Conservation (phyloP, 2,797 vertebrate genomes). For the Pipistrellus pygmaeus region DNA sequence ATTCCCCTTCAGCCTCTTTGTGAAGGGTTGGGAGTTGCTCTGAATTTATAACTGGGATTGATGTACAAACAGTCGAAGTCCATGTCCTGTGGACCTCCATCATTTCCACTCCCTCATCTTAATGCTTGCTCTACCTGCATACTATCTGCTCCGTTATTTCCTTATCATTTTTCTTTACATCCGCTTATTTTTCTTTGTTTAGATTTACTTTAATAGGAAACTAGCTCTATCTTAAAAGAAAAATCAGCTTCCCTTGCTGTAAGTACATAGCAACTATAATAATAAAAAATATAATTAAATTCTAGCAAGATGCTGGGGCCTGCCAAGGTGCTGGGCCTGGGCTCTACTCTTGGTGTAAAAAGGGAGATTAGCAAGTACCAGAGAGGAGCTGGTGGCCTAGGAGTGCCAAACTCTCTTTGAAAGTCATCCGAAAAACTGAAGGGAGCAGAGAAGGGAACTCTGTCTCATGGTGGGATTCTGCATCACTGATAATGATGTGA, state of each 20-base stretch:
- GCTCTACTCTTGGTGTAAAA: not conserved
- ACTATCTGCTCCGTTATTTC: not conserved
- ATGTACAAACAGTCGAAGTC: not conserved
- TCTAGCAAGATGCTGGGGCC: not conserved
- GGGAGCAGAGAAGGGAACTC: not conserved
- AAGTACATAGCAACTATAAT: not conserved
- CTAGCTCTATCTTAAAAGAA: not conserved
- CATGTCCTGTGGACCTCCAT: rapidly evolving
- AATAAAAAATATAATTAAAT: not conserved
- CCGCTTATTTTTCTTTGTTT: not conserved
- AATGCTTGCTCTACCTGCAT: not conserved
- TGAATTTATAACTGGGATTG: not conserved
- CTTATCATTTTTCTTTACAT: not conserved
- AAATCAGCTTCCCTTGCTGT: not conserved
- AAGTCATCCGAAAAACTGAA: not conserved
- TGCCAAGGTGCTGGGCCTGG: not conserved
- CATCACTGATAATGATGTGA: rapidly evolving
- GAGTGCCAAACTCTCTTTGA: not conserved
- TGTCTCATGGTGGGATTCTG: not conserved
- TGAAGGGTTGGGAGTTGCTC: not conserved
- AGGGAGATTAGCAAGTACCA: not conserved
- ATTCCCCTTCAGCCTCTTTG: not conserved
- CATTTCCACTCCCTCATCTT: not conserved
- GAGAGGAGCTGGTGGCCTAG: not conserved
- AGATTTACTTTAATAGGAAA: not conserved